Evolutionary conservation across 2,888 invertebrate genomes (phyloP).

Genomic region (Hybos culiciformis): DNA sequence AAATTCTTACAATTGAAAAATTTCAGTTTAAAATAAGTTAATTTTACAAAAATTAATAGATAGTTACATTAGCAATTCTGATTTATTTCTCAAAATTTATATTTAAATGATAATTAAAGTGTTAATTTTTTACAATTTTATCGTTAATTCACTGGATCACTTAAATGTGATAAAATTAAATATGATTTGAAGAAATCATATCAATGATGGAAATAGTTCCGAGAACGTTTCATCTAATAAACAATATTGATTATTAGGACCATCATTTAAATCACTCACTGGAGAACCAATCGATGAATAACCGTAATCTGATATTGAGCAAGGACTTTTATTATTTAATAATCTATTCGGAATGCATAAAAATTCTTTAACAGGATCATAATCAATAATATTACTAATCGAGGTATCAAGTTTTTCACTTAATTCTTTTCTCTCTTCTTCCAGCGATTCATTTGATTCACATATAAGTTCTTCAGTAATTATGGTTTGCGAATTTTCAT

Average conservation of each 20-base stretch:
- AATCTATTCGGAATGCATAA: constrained; percentile 15
- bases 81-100: no score
- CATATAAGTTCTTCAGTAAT: constrained; percentile 35
- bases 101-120: no score
- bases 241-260: constrained; percentile 29
- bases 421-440: no score
- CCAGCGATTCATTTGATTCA: constrained; percentile 27
- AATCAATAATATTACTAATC: constrained; percentile 22
- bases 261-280: constrained; percentile 18
- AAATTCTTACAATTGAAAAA: no score
- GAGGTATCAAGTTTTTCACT: no score
- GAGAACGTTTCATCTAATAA: constrained; percentile 63
- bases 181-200: no score
- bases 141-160: no score
- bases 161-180: no score
- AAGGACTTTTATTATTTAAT: constrained; percentile 21
- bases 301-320: constrained; percentile 43
- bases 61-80: no score
- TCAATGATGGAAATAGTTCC: constrained; percentile 62
- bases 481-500: constrained; percentile 42
- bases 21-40: no score
- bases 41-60: no score
- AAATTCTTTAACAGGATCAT: constrained; percentile 28
- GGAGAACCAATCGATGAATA: constrained; percentile 55
- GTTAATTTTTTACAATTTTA: no score